Evolutionary conservation across 2,797 vertebrate genomes (phyloP).

Genomic region (Smutsia temminckii): DNA sequence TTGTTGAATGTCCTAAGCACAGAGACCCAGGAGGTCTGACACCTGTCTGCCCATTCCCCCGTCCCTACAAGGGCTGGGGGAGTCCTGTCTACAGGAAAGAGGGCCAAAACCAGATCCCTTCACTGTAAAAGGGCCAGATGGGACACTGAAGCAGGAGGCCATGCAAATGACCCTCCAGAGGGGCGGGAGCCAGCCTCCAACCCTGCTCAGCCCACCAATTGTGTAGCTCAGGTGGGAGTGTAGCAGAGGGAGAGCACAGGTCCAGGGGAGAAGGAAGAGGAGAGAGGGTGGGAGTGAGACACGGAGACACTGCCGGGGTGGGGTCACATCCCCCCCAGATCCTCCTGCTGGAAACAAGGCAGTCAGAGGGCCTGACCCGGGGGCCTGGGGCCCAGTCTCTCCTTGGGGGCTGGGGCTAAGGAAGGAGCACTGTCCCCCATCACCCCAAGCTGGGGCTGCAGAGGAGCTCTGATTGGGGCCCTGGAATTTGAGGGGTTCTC

Average conservation of each 20-base stretch:
- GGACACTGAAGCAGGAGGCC: neutral
- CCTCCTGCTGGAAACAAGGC: neutral
- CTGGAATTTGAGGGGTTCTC: neutral
- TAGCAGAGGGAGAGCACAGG: no score
- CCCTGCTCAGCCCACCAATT: neutral
- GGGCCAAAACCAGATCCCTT: neutral
- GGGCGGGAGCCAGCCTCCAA: neutral
- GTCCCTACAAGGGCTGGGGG: neutral
- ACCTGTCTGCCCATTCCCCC: no score
- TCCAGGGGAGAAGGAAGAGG: neutral
- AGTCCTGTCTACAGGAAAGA: neutral
- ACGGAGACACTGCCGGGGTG: fast-evolving
- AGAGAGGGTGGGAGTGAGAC: neutral
- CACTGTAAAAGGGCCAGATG: neutral
- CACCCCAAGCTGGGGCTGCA: neutral
- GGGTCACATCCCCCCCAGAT: fast-evolving
- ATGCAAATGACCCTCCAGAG: neutral
- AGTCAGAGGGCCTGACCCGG: fast-evolving
- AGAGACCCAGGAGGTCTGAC: neutral
- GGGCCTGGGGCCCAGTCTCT: neutral
- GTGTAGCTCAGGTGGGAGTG: neutral
- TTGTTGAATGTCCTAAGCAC: neutral
- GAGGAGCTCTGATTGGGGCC: neutral
- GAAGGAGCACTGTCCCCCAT: neutral
- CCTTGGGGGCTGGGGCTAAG: neutral